phyloP scores from a whole-genome alignment of 2,888 invertebrate species.

The Mesorhabditis sp. region DNA sequence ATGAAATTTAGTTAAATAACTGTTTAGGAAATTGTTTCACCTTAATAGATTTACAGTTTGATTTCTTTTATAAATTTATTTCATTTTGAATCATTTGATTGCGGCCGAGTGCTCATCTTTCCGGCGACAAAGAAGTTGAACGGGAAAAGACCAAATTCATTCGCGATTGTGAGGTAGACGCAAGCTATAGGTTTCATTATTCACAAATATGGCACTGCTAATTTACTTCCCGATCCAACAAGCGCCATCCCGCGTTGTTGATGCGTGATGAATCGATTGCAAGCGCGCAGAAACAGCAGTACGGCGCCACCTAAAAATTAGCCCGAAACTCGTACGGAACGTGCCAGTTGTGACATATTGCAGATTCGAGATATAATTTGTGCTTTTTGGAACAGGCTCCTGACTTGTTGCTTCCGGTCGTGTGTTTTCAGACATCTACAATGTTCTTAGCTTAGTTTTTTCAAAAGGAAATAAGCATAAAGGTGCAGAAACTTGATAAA shows the following conservation, averaged over 20 bases:
- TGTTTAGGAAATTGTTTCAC: too few species aligned
- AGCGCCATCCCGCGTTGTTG: conserved; percentile 12
- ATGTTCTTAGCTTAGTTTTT: too few species aligned
- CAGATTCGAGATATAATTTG: conserved; percentile 4
- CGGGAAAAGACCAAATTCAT: conserved; percentile 19
- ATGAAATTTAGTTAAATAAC: too few species aligned
- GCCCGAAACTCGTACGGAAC: too few species aligned
- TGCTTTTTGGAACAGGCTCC: neutral
- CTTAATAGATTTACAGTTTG: too few species aligned
- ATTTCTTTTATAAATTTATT: too few species aligned
- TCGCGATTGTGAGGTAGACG: conserved; percentile 17
- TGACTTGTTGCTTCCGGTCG: too few species aligned
- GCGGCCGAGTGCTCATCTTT: neutral
- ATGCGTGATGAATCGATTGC: conserved; percentile 12
- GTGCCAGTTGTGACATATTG: neutral
- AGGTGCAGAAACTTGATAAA: too few species aligned
- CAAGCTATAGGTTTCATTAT: conserved; percentile 1
- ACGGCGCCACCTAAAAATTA: neutral
- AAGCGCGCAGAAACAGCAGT: neutral
- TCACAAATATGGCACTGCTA: neutral
- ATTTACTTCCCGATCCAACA: conserved; percentile 11
- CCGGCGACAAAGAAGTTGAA: conserved; percentile 20
- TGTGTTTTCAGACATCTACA: too few species aligned
- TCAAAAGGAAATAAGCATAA: too few species aligned
- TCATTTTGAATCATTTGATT: too few species aligned